phyloP scores from a whole-genome alignment of 1,140 invertebrate genomes.

The Hylaeus volcanicus region DNA sequence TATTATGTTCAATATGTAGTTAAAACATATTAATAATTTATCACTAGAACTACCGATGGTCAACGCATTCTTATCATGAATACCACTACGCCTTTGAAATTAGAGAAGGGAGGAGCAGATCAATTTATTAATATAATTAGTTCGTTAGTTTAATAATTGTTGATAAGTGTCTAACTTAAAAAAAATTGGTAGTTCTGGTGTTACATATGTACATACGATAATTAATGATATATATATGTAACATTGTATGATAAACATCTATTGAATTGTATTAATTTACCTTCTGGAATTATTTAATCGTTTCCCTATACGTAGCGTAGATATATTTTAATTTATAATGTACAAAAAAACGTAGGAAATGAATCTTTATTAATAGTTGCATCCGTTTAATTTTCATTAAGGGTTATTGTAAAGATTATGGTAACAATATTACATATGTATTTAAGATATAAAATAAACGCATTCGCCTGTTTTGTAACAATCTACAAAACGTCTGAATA shows the following conservation, averaged over 20 bases:
- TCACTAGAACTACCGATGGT: no score
- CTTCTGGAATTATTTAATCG: constrained; percentile 8
- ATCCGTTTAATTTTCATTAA: not conserved
- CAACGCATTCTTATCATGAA: no score
- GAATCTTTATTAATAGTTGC: not conserved
- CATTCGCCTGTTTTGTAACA: constrained; percentile 12
- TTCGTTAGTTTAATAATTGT: no score
- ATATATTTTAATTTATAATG: not conserved
- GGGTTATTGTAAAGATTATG: not conserved
- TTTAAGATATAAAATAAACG: constrained; percentile 3
- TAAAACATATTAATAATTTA: not conserved
- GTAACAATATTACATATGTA: constrained; percentile 8
- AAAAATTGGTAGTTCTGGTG: no score
- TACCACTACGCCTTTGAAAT: no score
- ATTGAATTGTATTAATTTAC: constrained; percentile 8
- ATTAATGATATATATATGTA: not conserved
- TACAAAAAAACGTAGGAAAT: not conserved
- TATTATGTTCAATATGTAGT: constrained; percentile 5
- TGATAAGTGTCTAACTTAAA: no score
- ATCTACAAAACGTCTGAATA: not conserved
- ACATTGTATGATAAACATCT: not conserved
- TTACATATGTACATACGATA: no score
- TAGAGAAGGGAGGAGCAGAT: no score
- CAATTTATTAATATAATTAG: no score
- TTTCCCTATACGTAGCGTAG: constrained; percentile 3